Evolutionary conservation across 2,113 vertebrate genomes (phyloP), one percentile per base, ranked within the genome.

Genomic region (Enhydra lutris): DNA sequence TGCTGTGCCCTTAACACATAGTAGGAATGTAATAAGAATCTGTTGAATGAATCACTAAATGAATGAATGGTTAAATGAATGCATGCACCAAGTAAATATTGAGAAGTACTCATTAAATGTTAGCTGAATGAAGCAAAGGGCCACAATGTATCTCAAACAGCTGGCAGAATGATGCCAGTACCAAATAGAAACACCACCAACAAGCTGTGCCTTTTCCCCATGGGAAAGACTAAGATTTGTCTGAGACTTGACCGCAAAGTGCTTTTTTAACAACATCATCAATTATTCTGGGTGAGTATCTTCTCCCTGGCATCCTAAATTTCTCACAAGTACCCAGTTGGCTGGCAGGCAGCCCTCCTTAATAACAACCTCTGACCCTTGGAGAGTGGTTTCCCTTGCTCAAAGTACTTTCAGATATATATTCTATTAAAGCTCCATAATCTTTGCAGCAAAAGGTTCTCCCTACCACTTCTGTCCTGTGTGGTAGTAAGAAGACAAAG

Each of bases 231-330:
- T n/a, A 88, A 85, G 42, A 52, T 71, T 85, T 93, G n/a, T 36
- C 80, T 78, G 76, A 87, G 94, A 82, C n/a, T 29, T 86, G 52
- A 74, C 71, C 29, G 7, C 42, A 81, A 96, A 89, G 86, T 78
- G 17, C 50, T 81, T 91, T 97, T 91, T 91, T 85, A 96, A 78
- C 92, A 96, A 83, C 18, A 89, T n/a, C 55, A 94, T 92, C 67
- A 94, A 39, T 97, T 95, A 63, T 92, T 63, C 59, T 96, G 42
- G 45, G 45, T 45, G 21, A 82, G 45, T 57, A 76, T 85, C 31
- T 91, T 63, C n/a, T 80, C 39, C 69, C 36, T 57, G 31, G 52
- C 67, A 83, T 83, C 79, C 78, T 86, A 78, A 57, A 81, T 79
- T 95, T 85, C 69, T 94, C 79, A 65, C 79, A 89, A 95, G 39